These are phyloP conservation scores for Stichopus chloronotus DNA, from an alignment of 35 echinoderm and acorn worm genomes.

Conservation along the genomic window DNA sequence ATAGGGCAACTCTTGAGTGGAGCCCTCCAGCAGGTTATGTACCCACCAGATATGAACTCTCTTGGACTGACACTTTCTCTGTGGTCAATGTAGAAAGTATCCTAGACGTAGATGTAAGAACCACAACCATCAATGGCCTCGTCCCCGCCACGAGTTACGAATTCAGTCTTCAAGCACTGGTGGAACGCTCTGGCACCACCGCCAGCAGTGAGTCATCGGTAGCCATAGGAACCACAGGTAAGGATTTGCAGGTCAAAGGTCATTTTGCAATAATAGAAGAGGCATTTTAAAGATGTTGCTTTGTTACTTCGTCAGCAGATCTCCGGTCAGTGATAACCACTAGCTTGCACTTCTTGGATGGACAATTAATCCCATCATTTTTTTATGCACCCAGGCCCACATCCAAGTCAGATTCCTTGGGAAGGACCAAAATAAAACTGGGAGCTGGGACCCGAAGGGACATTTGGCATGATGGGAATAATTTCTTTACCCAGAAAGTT, in stretches of 20 bases:
- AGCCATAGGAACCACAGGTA: constrained; percentile 1
- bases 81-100: background rate
- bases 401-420: no score
- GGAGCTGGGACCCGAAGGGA: no score
- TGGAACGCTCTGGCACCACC: background rate
- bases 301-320: background rate
- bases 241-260: background rate
- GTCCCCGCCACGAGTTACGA: constrained; percentile 26
- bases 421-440: no score
- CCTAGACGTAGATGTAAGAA: background rate
- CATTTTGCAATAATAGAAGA: background rate
- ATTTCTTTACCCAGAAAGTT: no score
- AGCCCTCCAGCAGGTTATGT: constrained; percentile 13
- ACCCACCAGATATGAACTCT: background rate
- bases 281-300: background rate
- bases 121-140: background rate
- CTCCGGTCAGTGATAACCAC: no score
- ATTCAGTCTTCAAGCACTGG: background rate
- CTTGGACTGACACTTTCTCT: background rate
- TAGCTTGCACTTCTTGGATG: no score
- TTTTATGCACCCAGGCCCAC: no score
- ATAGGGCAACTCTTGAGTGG: background rate
- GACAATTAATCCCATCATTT: no score
- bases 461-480: no score
- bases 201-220: background rate